Base-by-base conservation (phyloP, 2,797 vertebrate genomes). In the Platalea minor region DNA sequence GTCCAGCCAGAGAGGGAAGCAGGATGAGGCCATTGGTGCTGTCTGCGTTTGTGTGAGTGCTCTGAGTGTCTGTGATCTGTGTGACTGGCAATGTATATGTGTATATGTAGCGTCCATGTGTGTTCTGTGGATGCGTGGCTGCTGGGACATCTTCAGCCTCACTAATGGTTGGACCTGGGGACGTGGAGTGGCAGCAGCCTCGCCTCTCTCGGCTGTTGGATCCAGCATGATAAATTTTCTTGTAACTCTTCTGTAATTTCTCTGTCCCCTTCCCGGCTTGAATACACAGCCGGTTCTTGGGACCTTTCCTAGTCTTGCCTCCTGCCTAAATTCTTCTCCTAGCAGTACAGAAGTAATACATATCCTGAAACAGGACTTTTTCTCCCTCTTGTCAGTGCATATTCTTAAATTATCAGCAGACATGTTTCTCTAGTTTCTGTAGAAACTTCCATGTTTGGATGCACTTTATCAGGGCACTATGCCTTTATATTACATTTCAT, bases 51-150 rank as follows among this genome's bases (percentile, higher is more conserved):
- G 35, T 31, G 39, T 33, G 8, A 11, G 16, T 43, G 56, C 29
- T 70, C 24, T 8, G 17, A 20, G 28, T 19, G 16, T 48, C 35
- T 73, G 45, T 39, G 37, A 69, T 10, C n/a, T 57, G 14, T n/a
- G 17, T n/a, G 37, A 18, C 51, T 46, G 11, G 29, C 35, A 43
- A 31, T 23, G 17, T 17, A n/a, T 12, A 17, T 2, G 14, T 7
- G 70, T 4, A 25, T 3, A 15, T 0, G 2, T 17, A 1, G 2
- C 5, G 15, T 21, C 13, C 13, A 5, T 6, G 5, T 18, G 25
- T 74, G 37, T 46, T 24, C 50, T 21, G 1, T 26, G 31, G 45
- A n/a, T 2, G 2, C 3, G 4, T 35, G 35, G 24, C 59, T 79
- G 18, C 67, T 87, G 57, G 14, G 39, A 51, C 14, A 41, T 11